phyloP scores from a whole-genome alignment of 2,888 invertebrate genomes.

The Mesorhabditis sp. region DNA sequence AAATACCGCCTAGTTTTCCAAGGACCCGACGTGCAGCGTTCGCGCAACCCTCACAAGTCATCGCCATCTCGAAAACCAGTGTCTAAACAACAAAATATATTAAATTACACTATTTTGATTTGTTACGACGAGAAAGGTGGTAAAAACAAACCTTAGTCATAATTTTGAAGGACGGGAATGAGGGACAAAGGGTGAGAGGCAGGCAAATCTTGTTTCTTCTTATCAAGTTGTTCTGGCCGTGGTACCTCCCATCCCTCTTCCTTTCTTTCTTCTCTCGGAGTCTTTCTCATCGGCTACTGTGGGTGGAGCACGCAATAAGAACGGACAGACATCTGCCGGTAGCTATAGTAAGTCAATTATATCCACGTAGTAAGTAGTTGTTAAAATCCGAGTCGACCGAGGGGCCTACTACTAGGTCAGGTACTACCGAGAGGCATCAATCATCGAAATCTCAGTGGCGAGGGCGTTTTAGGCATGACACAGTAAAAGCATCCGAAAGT shows the following conservation, averaged over 20 bases:
- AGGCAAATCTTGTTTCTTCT: background rate
- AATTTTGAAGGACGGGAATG: background rate
- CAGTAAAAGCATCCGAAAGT: too few species aligned
- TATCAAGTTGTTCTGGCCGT: background rate
- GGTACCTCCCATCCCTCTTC: too few species aligned
- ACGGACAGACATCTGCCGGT: background rate
- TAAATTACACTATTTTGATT: background rate
- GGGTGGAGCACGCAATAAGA: background rate
- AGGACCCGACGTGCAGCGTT: constrained; percentile 81
- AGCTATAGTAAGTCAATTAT: too few species aligned
- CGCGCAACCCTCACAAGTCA: constrained; percentile 91
- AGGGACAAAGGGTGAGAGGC: background rate
- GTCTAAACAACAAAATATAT: constrained; percentile 57
- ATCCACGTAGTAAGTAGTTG: too few species aligned
- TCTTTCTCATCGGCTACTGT: background rate
- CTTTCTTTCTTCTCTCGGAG: background rate
- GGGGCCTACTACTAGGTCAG: too few species aligned
- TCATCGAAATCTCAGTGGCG: too few species aligned
- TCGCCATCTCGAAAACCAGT: constrained; percentile 80
- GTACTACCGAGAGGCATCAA: too few species aligned
- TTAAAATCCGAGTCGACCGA: too few species aligned
- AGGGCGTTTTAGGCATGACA: too few species aligned
- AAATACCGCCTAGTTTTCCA: constrained; percentile 69
- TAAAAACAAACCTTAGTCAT: too few species aligned
- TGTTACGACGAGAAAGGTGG: too few species aligned